Evolutionary conservation across 2,888 invertebrate genomes (phyloP).

Genomic region (Endotricha flammealis): DNA sequence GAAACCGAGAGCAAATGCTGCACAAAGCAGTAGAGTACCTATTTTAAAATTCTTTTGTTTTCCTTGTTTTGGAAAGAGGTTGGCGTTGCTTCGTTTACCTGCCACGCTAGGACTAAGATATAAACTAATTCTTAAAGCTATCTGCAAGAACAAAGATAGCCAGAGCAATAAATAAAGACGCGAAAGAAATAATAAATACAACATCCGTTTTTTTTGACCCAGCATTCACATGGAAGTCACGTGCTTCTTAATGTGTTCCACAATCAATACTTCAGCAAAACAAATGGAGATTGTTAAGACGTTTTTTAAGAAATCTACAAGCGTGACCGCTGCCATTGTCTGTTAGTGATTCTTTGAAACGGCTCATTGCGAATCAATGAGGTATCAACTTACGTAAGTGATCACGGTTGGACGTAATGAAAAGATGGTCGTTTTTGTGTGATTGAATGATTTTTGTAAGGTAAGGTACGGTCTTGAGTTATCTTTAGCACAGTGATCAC

Average conservation of each 20-base stretch:
- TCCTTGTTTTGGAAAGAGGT: neutral
- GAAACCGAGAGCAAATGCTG: neutral
- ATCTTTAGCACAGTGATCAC: too few species aligned
- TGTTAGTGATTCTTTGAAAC: conserved; percentile 42
- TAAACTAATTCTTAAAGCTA: too few species aligned
- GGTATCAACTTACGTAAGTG: conserved; percentile 35
- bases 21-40: conserved; percentile 6
- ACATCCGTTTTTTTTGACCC: neutral
- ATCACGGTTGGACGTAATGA: conserved; percentile 20
- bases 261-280: neutral
- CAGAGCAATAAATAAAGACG: too few species aligned
- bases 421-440: conserved; percentile 11
- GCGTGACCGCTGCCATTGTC: conserved; percentile 38
- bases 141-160: too few species aligned
- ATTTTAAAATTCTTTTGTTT: conserved; percentile 7
- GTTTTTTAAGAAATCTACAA: conserved; percentile 34
- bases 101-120: too few species aligned
- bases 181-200: neutral
- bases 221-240: neutral
- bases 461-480: too few species aligned
- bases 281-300: conserved; percentile 15
- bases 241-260: neutral
- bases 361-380: conserved; percentile 41
- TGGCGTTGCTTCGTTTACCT: too few species aligned
- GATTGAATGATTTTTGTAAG: conserved; percentile 6